phyloP scores from a whole-genome alignment of 2,888 invertebrate genomes.

The Apantesis nais region DNA sequence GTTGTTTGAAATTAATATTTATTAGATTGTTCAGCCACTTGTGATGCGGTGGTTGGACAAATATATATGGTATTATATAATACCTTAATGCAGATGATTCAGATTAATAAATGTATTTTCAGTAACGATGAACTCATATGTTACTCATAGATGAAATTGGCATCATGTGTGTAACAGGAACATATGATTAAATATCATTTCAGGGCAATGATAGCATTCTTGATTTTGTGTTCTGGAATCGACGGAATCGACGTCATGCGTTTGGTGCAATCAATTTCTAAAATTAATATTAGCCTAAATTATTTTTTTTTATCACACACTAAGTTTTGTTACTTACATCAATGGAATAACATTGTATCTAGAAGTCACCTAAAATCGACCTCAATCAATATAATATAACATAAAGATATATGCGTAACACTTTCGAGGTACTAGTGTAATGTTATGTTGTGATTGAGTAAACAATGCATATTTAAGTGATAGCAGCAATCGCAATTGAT shows the following conservation, averaged over 20 bases:
- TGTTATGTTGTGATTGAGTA: too few species aligned
- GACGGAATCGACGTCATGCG: slow-evolving; percentile 21
- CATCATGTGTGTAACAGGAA: slow-evolving; percentile 36
- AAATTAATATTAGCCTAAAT: neutral
- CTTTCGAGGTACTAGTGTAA: too few species aligned
- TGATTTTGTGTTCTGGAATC: slow-evolving; percentile 28
- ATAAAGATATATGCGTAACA: too few species aligned
- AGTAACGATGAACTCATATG: slow-evolving; percentile 50
- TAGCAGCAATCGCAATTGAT: too few species aligned
- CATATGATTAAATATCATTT: slow-evolving; percentile 31
- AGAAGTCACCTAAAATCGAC: neutral
- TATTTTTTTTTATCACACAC: too few species aligned
- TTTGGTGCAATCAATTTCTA: neutral
- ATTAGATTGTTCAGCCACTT: neutral
- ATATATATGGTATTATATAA: slow-evolving; percentile 16
- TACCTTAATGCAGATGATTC: slow-evolving; percentile 32
- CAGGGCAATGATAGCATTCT: slow-evolving; percentile 44
- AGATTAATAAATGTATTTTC: slow-evolving; percentile 42
- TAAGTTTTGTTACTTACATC: neutral
- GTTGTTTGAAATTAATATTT: slow-evolving; percentile 1
- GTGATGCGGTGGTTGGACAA: slow-evolving; percentile 5
- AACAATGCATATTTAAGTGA: too few species aligned
- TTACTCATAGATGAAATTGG: slow-evolving; percentile 54
- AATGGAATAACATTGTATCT: too few species aligned
- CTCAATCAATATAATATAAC: too few species aligned